A percentile compares a stretch with the other conserved stretches of the same genome.
Evolutionary conservation across 2,888 invertebrate species (phyloP).

Genomic region (Prenolepis imparis): DNA sequence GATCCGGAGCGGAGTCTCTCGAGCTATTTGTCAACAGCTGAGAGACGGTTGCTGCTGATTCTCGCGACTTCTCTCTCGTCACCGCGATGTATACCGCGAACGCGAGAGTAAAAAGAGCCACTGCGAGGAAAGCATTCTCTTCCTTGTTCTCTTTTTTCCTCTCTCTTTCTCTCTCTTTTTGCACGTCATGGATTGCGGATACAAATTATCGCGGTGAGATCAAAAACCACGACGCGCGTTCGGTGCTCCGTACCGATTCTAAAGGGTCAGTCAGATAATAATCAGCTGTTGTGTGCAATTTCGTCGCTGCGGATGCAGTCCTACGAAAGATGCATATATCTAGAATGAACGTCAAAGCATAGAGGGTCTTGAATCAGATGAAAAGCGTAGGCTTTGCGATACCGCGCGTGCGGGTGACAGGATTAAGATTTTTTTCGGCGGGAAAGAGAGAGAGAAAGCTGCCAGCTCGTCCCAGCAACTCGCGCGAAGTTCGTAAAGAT

Average conservation of each 20-base stretch:
- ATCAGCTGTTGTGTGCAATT: constrained; percentile 68
- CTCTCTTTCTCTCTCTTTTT: constrained; percentile 52
- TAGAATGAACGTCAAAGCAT: not conserved
- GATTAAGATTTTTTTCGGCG: constrained; percentile 42
- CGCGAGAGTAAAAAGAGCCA: constrained; percentile 39
- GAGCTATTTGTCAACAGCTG: constrained; percentile 80
- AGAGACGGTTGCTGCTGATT: constrained; percentile 75
- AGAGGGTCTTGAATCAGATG: not conserved
- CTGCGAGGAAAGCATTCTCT: constrained; percentile 32
- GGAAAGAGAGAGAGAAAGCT: not conserved
- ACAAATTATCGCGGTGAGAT: constrained; percentile 81
- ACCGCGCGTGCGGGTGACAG: not conserved
- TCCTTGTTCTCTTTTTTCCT: not conserved
- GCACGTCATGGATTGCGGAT: constrained; percentile 71
- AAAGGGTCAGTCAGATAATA: constrained; percentile 68
- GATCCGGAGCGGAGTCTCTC: constrained; percentile 43
- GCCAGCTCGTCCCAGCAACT: not conserved
- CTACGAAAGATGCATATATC: not conserved
- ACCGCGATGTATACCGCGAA: constrained; percentile 22
- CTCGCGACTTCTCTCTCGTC: constrained; percentile 62
- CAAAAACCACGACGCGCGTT: constrained; percentile 73
- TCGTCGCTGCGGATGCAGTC: constrained; percentile 50
- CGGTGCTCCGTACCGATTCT: constrained; percentile 46
- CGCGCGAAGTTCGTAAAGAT: constrained; percentile 12
- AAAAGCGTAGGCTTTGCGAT: not conserved